phyloP scores from a whole-genome alignment of 1,140 invertebrate species.

The Eueides isabella region DNA sequence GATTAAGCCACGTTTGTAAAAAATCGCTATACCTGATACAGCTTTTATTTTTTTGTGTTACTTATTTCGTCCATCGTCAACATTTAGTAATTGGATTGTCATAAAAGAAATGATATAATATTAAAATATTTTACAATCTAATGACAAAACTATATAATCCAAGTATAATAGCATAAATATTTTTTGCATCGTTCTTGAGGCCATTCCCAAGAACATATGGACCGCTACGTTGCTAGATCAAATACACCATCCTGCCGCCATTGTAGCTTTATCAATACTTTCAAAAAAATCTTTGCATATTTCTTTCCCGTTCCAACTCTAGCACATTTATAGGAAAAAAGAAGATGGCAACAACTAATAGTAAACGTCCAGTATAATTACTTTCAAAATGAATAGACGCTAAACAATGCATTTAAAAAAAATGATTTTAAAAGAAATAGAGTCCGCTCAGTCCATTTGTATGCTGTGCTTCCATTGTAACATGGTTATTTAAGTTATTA shows the following conservation, averaged over 20 bases:
- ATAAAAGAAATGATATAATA: neutral
- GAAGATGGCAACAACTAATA: slow-evolving; percentile 35
- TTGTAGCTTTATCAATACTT: slow-evolving; percentile 75
- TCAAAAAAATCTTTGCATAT: slow-evolving; percentile 61
- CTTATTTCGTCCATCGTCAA: neutral
- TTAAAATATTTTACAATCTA: slow-evolving; percentile 12
- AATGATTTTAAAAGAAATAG: slow-evolving; percentile 50
- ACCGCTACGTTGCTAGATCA: slow-evolving; percentile 79
- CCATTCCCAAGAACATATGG: slow-evolving; percentile 79
- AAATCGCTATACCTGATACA: neutral
- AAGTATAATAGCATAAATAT: slow-evolving; percentile 57
- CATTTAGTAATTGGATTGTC: neutral
- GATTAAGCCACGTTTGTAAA: slow-evolving; percentile 45
- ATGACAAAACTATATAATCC: slow-evolving; percentile 54
- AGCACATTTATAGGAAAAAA: neutral
- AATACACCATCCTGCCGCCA: slow-evolving; percentile 78
- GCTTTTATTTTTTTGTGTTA: neutral
- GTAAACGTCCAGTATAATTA: slow-evolving; percentile 63
- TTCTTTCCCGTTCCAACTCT: slow-evolving; percentile 52
- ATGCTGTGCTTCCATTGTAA: neutral
- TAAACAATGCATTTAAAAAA: slow-evolving; percentile 61
- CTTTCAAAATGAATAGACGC: slow-evolving; percentile 68
- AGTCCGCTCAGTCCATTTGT: slow-evolving; percentile 46
- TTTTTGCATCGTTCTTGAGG: slow-evolving; percentile 76
- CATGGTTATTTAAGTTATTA: neutral